These are phyloP conservation scores for Hormaphis cornu DNA, from an alignment of 1,140 invertebrate species.

Conservation along the genomic window DNA sequence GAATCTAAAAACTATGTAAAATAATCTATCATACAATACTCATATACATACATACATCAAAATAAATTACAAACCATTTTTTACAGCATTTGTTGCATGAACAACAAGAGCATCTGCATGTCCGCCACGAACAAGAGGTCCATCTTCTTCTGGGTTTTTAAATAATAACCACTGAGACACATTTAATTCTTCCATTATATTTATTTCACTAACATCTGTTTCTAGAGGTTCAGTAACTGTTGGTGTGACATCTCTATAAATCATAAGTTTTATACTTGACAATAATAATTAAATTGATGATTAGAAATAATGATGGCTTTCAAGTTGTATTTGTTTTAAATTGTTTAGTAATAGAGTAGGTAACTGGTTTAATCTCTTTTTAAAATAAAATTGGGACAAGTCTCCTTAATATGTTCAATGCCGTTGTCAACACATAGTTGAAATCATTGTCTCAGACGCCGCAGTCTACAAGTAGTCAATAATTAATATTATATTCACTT, in stretches of 20 bases:
- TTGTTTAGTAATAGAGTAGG: no score
- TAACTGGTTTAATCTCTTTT: no score
- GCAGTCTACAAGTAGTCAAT: no score
- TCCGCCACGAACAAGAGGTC: slow-evolving; percentile 80
- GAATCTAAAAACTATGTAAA: neutral
- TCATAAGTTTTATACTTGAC: neutral
- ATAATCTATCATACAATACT: neutral
- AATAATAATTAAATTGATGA: neutral
- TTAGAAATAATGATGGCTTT: no score
- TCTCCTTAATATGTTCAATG: no score
- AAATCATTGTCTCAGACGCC: no score
- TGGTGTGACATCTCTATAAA: neutral
- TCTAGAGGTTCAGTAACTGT: neutral
- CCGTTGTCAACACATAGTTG: no score
- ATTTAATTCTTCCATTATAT: slow-evolving; percentile 66
- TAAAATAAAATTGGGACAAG: no score
- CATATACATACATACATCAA: neutral
- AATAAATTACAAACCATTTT: slow-evolving; percentile 54
- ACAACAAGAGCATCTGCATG: slow-evolving; percentile 84
- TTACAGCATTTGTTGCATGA: slow-evolving; percentile 83
- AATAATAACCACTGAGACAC: slow-evolving; percentile 66
- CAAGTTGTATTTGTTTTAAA: no score
- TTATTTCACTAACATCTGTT: neutral
- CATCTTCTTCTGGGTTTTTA: slow-evolving; percentile 69
- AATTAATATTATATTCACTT: no score